Evolutionary conservation across 2,888 invertebrate species (phyloP).

Genomic region (Adelphocoris suturalis): DNA sequence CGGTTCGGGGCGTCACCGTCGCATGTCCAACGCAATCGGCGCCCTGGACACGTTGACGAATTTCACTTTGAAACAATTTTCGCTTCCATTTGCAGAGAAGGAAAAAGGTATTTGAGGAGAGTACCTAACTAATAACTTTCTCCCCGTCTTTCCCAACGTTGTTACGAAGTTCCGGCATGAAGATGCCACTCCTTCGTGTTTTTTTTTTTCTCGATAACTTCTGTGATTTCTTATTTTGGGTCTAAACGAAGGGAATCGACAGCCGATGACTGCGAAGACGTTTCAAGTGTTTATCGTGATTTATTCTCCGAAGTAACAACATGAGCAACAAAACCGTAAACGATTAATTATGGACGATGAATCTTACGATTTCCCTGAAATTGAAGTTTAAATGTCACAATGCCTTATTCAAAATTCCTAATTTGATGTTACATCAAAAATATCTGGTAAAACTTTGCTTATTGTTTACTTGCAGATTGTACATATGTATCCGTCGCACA

Average conservation of each 20-base stretch:
- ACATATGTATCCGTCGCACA: too few relatives aligned
- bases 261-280: too few relatives aligned
- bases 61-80: slow-evolving; percentile 64
- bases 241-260: neutral
- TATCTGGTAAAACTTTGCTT: too few relatives aligned
- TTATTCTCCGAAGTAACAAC: too few relatives aligned
- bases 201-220: neutral
- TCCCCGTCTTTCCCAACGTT: slow-evolving; percentile 19
- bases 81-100: slow-evolving; percentile 50
- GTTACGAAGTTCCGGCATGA: slow-evolving; percentile 21
- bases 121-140: slow-evolving; percentile 54
- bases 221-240: neutral
- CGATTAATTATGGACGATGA: too few relatives aligned
- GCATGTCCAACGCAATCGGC: slow-evolving; percentile 26
- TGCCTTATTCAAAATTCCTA: too few relatives aligned
- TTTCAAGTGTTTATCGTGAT: too few relatives aligned
- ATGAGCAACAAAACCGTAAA: too few relatives aligned
- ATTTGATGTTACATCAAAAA: too few relatives aligned
- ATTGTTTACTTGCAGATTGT: too few relatives aligned
- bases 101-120: slow-evolving; percentile 16
- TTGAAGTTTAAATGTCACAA: too few relatives aligned
- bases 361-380: too few relatives aligned
- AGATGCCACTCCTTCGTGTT: neutral
- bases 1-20: neutral
- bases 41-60: slow-evolving; percentile 59